phyloP scores from a whole-genome alignment of 2,888 invertebrate genomes.

The Trissolcus brochymenae region DNA sequence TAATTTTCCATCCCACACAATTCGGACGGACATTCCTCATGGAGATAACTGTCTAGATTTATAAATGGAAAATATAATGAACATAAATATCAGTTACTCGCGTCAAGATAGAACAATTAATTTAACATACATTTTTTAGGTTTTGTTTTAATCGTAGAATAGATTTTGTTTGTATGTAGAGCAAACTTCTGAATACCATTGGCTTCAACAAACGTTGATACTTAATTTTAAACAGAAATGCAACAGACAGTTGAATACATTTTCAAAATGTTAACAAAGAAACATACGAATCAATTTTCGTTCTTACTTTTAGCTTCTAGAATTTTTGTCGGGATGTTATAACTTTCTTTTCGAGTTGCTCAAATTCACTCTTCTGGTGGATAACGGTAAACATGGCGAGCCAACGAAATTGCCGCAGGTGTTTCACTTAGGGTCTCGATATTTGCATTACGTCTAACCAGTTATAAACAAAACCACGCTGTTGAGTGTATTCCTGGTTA shows the following conservation, averaged over 20 bases:
- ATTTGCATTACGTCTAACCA: slow-evolving; percentile 3
- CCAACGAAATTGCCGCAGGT: slow-evolving; percentile 5
- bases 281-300: too few relatives aligned
- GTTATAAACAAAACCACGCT: slow-evolving; percentile 10
- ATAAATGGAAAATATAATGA: slow-evolving; percentile 28
- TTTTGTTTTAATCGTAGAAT: too few relatives aligned
- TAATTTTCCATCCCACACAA: slow-evolving; percentile 18
- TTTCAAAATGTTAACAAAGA: too few relatives aligned
- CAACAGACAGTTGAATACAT: too few relatives aligned
- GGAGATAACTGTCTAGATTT: slow-evolving; percentile 11
- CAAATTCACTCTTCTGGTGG: slow-evolving; percentile 1
- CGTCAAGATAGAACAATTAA: too few relatives aligned
- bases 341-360: slow-evolving; percentile 9
- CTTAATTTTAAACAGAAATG: too few relatives aligned
- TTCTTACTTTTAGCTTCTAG: too few relatives aligned
- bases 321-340: not conserved
- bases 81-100: not conserved
- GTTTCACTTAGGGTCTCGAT: slow-evolving; percentile 1
- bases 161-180: too few relatives aligned
- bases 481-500: not conserved
- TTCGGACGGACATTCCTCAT: slow-evolving; percentile 14
- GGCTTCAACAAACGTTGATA: too few relatives aligned
- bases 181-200: too few relatives aligned
- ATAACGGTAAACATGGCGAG: not conserved
- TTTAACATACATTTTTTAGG: not conserved